A percentile compares a stretch with the other conserved stretches of the same genome.
phyloP scores from a whole-genome alignment of 92 coral and sea anemone genomes.

The Diadumene lineata region DNA sequence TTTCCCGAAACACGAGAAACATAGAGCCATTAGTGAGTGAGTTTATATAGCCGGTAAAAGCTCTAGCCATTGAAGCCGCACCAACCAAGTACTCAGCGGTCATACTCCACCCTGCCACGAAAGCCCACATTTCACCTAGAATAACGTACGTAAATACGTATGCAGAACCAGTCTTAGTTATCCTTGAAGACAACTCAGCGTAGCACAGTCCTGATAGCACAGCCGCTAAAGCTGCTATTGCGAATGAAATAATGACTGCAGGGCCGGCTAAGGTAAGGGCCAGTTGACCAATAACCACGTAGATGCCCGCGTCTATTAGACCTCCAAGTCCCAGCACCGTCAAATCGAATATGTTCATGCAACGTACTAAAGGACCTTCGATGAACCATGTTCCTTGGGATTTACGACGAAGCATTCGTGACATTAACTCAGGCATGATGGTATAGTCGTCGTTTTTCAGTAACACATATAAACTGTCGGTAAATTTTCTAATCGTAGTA shows the following conservation, averaged over 20 bases:
- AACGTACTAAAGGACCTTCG: constrained; percentile 63
- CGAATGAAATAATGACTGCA: constrained; percentile 75
- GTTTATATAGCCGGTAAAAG: constrained; percentile 73
- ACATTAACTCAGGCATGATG: constrained; percentile 19
- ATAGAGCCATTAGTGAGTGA: constrained; percentile 57
- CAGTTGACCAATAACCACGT: constrained; percentile 75
- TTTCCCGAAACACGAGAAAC: constrained; percentile 34
- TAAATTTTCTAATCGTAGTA: too few relatives aligned
- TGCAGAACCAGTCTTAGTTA: constrained; percentile 82
- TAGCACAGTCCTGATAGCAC: constrained; percentile 77
- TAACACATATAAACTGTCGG: not conserved
- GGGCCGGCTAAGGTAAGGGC: constrained; percentile 77
- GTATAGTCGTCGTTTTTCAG: not conserved
- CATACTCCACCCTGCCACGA: constrained; percentile 82
- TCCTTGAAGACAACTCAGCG: constrained; percentile 83
- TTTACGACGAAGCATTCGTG: constrained; percentile 53
- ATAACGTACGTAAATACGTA: constrained; percentile 81
- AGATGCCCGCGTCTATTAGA: constrained; percentile 70
- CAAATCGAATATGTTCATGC: constrained; percentile 66
- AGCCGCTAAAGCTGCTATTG: constrained; percentile 78
- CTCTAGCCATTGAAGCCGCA: constrained; percentile 74
- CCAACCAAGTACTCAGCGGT: constrained; percentile 67
- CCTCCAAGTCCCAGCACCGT: constrained; percentile 75
- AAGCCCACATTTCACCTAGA: constrained; percentile 86
- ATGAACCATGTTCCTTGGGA: constrained; percentile 46